A percentile compares a stretch with the other conserved stretches of the same genome.
Evolutionary conservation across 2,797 vertebrate genomes (phyloP).

Genomic region (Psittacula derbiana): DNA sequence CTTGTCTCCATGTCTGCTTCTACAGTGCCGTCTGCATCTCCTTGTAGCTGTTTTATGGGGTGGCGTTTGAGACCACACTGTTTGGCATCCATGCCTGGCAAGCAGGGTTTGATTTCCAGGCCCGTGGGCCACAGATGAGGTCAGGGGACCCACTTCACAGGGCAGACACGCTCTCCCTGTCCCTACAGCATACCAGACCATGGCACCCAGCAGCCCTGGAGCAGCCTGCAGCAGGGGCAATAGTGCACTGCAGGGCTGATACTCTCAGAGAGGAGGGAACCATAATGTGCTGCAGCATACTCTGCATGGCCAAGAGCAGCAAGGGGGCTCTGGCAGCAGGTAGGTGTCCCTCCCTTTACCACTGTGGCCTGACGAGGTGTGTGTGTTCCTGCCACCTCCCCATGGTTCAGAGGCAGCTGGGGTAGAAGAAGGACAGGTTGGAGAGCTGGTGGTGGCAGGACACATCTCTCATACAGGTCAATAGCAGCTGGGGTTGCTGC

Average conservation of each 20-base stretch:
- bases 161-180: not conserved
- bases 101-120: not conserved
- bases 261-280: not conserved
- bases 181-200: not conserved
- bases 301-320: fast-evolving
- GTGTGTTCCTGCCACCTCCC: not conserved
- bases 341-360: not conserved
- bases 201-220: not conserved
- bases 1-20: not conserved
- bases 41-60: not conserved
- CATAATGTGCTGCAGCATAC: not conserved
- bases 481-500: not conserved
- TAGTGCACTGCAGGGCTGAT: not conserved
- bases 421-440: not conserved
- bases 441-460: not conserved
- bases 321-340: not conserved
- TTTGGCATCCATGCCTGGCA: not conserved
- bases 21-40: fast-evolving
- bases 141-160: not conserved
- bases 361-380: not conserved
- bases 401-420: fast-evolving
- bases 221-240: not conserved
- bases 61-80: fast-evolving
- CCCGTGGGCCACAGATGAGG: fast-evolving
- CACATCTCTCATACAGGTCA: fast-evolving